Evolutionary conservation across 2,797 vertebrate genomes (phyloP).

Genomic region (Champsocephalus esox): DNA sequence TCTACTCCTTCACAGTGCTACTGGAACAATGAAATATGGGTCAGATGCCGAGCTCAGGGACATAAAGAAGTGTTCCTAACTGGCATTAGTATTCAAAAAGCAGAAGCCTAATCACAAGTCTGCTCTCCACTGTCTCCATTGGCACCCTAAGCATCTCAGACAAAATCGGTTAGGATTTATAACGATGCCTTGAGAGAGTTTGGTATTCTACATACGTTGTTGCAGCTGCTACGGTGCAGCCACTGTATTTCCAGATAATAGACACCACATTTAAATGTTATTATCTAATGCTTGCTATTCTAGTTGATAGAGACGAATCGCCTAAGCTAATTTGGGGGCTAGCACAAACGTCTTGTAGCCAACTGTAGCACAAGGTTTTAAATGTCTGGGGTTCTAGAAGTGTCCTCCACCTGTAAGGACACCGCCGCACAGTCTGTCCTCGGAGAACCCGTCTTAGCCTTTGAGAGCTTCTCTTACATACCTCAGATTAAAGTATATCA

Average conservation of each 20-base stretch:
- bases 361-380: slow-evolving; percentile 51
- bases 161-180: not conserved
- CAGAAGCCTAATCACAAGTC: slow-evolving; percentile 3
- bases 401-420: slow-evolving; percentile 36
- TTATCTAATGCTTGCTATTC: slow-evolving; percentile 37
- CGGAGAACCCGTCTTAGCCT: slow-evolving; percentile 26
- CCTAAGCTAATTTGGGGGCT: slow-evolving; percentile 37
- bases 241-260: slow-evolving; percentile 5
- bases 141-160: not conserved
- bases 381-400: slow-evolving; percentile 23
- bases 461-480: slow-evolving; percentile 20
- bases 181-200: not conserved
- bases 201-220: not conserved
- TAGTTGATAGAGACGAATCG: slow-evolving; percentile 27
- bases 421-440: slow-evolving; percentile 24
- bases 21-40: slow-evolving; percentile 9
- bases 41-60: slow-evolving; percentile 10
- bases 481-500: slow-evolving; percentile 30
- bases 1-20: slow-evolving; percentile 23
- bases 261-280: slow-evolving; percentile 20
- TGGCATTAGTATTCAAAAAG: slow-evolving; percentile 1
- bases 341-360: slow-evolving; percentile 23
- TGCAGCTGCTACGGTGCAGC: not conserved
- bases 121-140: not conserved
- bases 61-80: slow-evolving; percentile 1